Percentiles rank a stretch among this genome's conserved stretches.
Conservation (phyloP, 2,888 invertebrate genomes). For the Lycia hirtaria region DNA sequence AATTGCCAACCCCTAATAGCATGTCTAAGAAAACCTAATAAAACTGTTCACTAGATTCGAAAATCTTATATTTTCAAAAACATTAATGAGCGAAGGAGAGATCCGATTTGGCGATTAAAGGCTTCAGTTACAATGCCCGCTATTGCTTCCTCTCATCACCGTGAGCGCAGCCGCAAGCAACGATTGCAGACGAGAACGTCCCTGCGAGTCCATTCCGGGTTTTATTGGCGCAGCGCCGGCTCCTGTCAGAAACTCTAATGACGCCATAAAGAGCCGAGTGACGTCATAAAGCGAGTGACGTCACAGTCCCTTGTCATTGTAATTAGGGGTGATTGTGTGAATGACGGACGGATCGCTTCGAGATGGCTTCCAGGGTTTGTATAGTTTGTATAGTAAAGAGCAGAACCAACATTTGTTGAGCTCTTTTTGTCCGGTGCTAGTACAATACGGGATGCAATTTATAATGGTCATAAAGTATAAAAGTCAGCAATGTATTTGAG, state of each 20-base stretch:
- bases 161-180: constrained; percentile 8
- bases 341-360: constrained; percentile 41
- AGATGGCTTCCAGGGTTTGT: constrained; percentile 1
- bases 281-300: constrained; percentile 53
- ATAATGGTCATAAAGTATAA: no score
- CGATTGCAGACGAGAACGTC: constrained; percentile 42
- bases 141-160: constrained; percentile 45
- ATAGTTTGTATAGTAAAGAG: not conserved
- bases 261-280: constrained; percentile 57
- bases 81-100: no score
- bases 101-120: not conserved
- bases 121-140: not conserved
- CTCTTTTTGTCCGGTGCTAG: no score
- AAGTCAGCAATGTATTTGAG: no score
- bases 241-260: constrained; percentile 58
- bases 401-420: no score
- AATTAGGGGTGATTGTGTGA: constrained; percentile 67
- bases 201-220: constrained; percentile 56
- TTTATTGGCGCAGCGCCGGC: constrained; percentile 60
- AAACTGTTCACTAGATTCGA: no score
- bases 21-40: no score
- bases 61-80: no score
- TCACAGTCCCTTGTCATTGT: constrained; percentile 49
- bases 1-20: no score
- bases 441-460: no score